Percentiles rank a stretch among this genome's conserved stretches.
These are phyloP conservation scores for Chaenodraco wilsoni DNA, from an alignment of 2,797 vertebrate genomes.

Conservation along the genomic window DNA sequence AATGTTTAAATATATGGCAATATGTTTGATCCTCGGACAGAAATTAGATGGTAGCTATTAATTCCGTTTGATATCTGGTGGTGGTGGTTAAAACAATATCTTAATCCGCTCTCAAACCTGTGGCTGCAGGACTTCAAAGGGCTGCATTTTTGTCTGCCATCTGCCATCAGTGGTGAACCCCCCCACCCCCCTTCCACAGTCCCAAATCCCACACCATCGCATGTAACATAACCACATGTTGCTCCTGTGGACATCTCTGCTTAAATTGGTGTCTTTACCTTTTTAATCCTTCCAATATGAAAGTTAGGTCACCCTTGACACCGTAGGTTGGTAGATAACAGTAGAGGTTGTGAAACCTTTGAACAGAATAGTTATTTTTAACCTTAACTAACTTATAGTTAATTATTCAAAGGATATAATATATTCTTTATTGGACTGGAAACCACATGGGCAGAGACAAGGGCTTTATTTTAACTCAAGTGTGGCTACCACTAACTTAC, in stretches of 20 bases:
- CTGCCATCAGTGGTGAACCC: slow-evolving; percentile 60
- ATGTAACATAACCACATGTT: slow-evolving; percentile 30
- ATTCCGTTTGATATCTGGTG: slow-evolving; percentile 21
- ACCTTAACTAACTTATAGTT: neutral
- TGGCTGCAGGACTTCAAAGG: slow-evolving; percentile 66
- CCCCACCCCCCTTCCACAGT: neutral
- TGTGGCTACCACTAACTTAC: neutral
- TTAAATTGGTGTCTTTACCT: slow-evolving; percentile 11
- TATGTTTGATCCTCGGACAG: neutral
- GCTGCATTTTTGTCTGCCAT: slow-evolving; percentile 64
- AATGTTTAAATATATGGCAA: rapidly evolving
- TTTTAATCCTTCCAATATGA: neutral
- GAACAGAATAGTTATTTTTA: neutral
- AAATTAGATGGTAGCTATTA: neutral
- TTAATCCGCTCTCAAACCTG: slow-evolving; percentile 76
- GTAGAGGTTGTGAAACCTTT: slow-evolving; percentile 8
- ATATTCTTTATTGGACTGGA: neutral
- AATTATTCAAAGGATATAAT: slow-evolving; percentile 13
- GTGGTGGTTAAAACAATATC: slow-evolving; percentile 54
- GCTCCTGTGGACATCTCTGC: slow-evolving; percentile 30
- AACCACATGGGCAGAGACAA: neutral
- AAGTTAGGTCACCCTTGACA: slow-evolving; percentile 9
- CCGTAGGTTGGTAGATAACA: neutral
- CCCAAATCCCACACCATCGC: slow-evolving; percentile 26
- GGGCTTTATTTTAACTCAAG: neutral